Base-by-base conservation (phyloP, 1,140 invertebrate species). In the Ceratosolen fusciceps region DNA sequence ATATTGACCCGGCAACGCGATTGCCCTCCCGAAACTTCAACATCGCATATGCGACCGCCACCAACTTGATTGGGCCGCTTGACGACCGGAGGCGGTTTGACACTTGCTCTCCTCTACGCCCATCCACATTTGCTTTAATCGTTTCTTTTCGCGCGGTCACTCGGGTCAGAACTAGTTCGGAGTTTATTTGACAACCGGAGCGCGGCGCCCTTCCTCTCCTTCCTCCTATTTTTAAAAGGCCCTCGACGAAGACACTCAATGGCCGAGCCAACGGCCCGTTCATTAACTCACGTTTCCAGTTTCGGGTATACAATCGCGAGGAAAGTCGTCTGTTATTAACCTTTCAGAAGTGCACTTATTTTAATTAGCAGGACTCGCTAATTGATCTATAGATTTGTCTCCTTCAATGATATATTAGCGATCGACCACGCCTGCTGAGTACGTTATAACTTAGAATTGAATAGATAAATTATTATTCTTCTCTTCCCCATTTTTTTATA, bases 1-100 rank as follows among this genome's bases (percentile, higher is more conserved):
- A 71, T 71, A 72, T 67, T 67, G 70, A 60, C 77, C 16, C 49
- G 58, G 70, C 77, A 79, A 79, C 70, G 68, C 70, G 70, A 79
- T 79, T 60, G 29, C 39, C 31, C 68, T 39, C 26, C 14, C n/a
- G 52, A 24, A 52, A 12, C 31, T 77, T 70, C 14, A 29, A 29
- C 7, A n/a, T 14, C 34, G 14, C 76, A 70, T 52, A 58, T 68
- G 76, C 72, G 49, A 26, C 68, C 76, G 58, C 74, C 43, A 31
- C 43, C 74, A 37, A 26, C 58, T 76, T 29, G 74, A 76, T 49
- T 52, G 21, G 49, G 24, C 19, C 37, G 67, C 14, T 52, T 47
- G 24, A n/a, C 75, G 65, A 67, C 37, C 21, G 26, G 39, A 29
- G 49, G 31, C 70, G 43, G 34, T 70, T 77, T 77, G 75, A 77